phyloP scores from a whole-genome alignment of 2,797 vertebrate genomes.

The Hyperoplus immaculatus region DNA sequence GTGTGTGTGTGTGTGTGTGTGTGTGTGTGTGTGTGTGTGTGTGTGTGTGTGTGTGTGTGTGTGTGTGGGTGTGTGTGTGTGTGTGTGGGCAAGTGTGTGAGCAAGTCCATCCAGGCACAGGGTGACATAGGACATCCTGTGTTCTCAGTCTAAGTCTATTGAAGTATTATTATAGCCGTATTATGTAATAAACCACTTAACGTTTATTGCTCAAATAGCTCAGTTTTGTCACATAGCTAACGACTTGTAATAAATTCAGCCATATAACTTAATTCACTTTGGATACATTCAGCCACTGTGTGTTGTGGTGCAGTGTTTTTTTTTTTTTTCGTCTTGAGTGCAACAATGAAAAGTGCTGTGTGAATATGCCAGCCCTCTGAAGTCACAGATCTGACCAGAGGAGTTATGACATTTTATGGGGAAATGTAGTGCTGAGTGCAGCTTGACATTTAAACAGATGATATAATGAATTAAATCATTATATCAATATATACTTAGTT shows the following conservation, averaged over 20 bases:
- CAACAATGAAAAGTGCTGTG: not conserved
- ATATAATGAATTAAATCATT: not conserved
- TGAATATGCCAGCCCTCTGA: too few species aligned
- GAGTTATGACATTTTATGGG: not conserved
- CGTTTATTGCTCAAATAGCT: slow-evolving; percentile 1
- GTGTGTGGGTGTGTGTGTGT: too few species aligned
- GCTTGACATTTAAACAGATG: not conserved
- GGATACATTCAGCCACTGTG: not conserved
- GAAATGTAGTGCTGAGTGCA: not conserved
- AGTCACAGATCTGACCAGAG: not conserved
- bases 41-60: too few species aligned
- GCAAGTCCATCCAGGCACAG: slow-evolving; percentile 25
- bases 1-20: too few species aligned
- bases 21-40: too few species aligned
- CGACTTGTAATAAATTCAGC: not conserved
- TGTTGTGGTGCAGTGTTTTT: not conserved
- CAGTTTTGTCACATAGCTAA: not conserved
- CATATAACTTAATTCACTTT: not conserved
- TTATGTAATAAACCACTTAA: slow-evolving; percentile 17
- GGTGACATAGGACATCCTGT: slow-evolving; percentile 47
- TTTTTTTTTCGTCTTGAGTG: not conserved
- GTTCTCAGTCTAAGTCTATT: slow-evolving; percentile 29
- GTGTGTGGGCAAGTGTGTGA: not conserved
- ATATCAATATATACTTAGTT: too few species aligned
- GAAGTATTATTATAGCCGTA: slow-evolving; percentile 14